Base-by-base conservation (phyloP, 1,140 invertebrate species). In the Charaxes varanes region DNA sequence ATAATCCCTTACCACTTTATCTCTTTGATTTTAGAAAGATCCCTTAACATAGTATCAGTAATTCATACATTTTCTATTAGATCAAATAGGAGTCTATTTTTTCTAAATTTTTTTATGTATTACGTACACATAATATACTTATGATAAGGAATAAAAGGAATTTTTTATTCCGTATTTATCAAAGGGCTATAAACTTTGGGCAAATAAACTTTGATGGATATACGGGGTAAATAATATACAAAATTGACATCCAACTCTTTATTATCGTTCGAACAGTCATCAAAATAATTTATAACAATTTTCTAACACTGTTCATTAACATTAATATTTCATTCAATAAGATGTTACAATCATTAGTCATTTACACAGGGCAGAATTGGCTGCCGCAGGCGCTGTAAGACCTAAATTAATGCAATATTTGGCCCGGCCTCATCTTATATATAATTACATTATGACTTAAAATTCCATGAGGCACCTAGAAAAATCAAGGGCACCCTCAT, bases 241-340 rank as follows among this genome's bases (percentile, higher is more conserved):
- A 62, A 54, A 53, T 49, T 83, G 81, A 85, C 84, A 85, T 85
- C 81, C 84, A 85, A 84, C 81, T 85, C 82, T 85, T 85, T 85
- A 85, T 85, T 85, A 83, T 84, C 79, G 66, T 85, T 84, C 79
- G 82, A 85, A 85, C 84, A 85, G 81, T 85, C 84, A 85, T 85
- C 79, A 85, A 85, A 85, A 85, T 85, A 85, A 85, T 85, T 85
- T 85, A 85, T 85, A 85, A 85, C 84, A 83, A 84, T 84, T 85
- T 84, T 79, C 79, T 83, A 83, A 83, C 74, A 83, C 76, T 83
- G 79, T 80, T 64, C 71, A 74, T 79, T 69, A 83, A 80, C 70
- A 83, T 78, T 72, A 66, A 79, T 77, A 77, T 70, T 71, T 67
- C 76, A 83, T 72, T 77, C 78, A 73, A 68, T 79, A 72, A 80